Percentiles rank a stretch among this genome's conserved stretches.
These are phyloP conservation scores for Lordiphosa mommai DNA, from an alignment of 1,140 invertebrate species.

Conservation along the genomic window DNA sequence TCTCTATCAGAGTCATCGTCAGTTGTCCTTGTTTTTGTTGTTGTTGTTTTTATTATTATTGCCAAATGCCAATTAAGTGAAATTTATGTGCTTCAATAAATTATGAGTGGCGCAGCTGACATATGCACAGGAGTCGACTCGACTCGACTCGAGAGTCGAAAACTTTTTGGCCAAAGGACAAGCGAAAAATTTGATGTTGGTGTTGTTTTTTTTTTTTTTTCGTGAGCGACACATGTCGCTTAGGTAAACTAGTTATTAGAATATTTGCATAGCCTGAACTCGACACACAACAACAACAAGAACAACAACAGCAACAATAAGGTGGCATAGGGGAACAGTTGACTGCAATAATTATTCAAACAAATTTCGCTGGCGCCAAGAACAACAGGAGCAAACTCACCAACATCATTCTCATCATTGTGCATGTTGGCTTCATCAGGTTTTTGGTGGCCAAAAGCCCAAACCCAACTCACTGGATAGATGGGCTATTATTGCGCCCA, in stretches of 20 bases:
- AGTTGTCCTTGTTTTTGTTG: constrained; percentile 24
- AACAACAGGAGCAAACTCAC: constrained; percentile 7
- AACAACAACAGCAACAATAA: not conserved
- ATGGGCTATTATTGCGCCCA: constrained; percentile 67
- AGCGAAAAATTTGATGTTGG: constrained; percentile 33
- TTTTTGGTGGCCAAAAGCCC: constrained; percentile 21
- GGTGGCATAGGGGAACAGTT: constrained; percentile 46
- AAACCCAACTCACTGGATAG: constrained; percentile 42
- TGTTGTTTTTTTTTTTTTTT: constrained; percentile 19
- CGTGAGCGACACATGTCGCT: constrained; percentile 59
- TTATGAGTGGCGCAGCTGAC: constrained; percentile 67
- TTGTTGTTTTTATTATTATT: constrained; percentile 34
- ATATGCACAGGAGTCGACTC: constrained; percentile 41
- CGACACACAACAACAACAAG: constrained; percentile 9
- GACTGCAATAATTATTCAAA: constrained; percentile 76
- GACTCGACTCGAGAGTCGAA: constrained; percentile 1
- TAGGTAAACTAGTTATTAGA: constrained; percentile 78
- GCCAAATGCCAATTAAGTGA: constrained; percentile 71
- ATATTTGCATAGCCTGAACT: constrained; percentile 41
- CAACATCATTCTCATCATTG: not conserved
- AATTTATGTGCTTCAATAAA: constrained; percentile 76
- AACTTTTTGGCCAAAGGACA: constrained; percentile 54
- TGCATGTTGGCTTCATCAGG: constrained; percentile 9
- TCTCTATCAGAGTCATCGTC: constrained; percentile 31
- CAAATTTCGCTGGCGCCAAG: constrained; percentile 47